Evolutionary conservation across 2,888 invertebrate species (phyloP).

Genomic region (Latrodectus elegans): DNA sequence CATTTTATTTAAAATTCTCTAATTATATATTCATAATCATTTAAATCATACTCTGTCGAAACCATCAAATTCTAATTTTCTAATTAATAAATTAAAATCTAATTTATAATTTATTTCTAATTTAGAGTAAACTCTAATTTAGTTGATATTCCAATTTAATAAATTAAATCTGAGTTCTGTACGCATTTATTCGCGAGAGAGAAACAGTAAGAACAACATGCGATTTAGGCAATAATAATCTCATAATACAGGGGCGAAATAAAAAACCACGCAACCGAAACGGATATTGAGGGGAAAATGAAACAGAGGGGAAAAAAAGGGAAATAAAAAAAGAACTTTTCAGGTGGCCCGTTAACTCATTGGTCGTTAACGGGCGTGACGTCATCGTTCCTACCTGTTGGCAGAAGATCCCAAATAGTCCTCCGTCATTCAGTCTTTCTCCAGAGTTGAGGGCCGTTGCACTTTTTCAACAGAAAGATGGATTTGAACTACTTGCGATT

Average conservation of each 20-base stretch:
- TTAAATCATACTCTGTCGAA: too few relatives aligned
- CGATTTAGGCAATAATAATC: conserved; percentile 14
- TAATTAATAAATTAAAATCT: too few relatives aligned
- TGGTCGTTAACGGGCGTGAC: conserved; percentile 39
- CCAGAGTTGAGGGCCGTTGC: conserved; percentile 28
- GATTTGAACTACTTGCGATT: conserved; percentile 5
- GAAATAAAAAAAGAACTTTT: conserved; percentile 20
- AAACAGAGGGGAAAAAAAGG: neutral
- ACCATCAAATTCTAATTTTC: too few relatives aligned
- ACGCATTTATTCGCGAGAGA: neutral
- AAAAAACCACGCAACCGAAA: conserved; percentile 60
- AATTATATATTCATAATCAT: too few relatives aligned
- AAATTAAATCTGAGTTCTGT: too few relatives aligned
- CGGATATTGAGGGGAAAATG: conserved; percentile 19
- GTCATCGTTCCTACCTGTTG: conserved; percentile 43
- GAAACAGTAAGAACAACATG: neutral
- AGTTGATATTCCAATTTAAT: too few relatives aligned
- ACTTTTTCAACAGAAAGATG: conserved; percentile 20
- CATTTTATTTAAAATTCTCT: too few relatives aligned
- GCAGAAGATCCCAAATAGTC: conserved; percentile 51
- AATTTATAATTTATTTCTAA: too few relatives aligned
- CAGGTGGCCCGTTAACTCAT: conserved; percentile 50
- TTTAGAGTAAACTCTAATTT: too few relatives aligned
- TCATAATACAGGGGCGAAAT: conserved; percentile 24
- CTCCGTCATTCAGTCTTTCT: conserved; percentile 58